phyloP scores from a whole-genome alignment of 2,888 invertebrate species.

The Zootermopsis nevadensis region DNA sequence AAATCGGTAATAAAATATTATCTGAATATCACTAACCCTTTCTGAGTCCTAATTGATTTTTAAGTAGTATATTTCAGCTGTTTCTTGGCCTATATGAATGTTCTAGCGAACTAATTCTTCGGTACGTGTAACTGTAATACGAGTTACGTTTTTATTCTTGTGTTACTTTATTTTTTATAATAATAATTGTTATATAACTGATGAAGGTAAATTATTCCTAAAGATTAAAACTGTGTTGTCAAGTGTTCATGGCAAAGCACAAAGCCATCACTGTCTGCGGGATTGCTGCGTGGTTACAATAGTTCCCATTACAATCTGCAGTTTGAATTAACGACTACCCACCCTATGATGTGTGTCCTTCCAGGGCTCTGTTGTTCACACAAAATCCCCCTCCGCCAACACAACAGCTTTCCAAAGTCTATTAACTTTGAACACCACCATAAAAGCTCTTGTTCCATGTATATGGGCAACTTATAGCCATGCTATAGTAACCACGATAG shows the following conservation, averaged over 20 bases:
- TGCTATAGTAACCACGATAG: not conserved
- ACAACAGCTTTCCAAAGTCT: constrained; percentile 28
- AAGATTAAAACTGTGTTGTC: not conserved
- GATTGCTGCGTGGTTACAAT: not conserved
- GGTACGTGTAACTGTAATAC: too few relatives aligned
- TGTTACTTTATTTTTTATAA: too few relatives aligned
- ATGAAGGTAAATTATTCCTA: not conserved
- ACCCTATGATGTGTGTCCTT: not conserved
- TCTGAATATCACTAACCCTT: too few relatives aligned
- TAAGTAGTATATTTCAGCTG: too few relatives aligned
- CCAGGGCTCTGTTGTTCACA: constrained; percentile 18
- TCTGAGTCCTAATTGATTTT: too few relatives aligned
- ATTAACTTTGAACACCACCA: constrained; percentile 23
- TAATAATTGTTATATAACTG: not conserved
- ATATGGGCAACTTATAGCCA: constrained; percentile 6
- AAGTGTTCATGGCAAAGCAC: not conserved
- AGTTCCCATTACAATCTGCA: not conserved
- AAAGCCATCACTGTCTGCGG: not conserved
- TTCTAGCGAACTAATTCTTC: too few relatives aligned
- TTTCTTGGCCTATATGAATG: too few relatives aligned
- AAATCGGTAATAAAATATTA: too few relatives aligned
- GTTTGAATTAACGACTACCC: constrained; percentile 12
- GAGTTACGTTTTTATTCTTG: too few relatives aligned
- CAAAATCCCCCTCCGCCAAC: not conserved
- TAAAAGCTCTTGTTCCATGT: constrained; percentile 1